phyloP scores from a whole-genome alignment of 2,888 invertebrate genomes.

The Lasioglossum marginatum region DNA sequence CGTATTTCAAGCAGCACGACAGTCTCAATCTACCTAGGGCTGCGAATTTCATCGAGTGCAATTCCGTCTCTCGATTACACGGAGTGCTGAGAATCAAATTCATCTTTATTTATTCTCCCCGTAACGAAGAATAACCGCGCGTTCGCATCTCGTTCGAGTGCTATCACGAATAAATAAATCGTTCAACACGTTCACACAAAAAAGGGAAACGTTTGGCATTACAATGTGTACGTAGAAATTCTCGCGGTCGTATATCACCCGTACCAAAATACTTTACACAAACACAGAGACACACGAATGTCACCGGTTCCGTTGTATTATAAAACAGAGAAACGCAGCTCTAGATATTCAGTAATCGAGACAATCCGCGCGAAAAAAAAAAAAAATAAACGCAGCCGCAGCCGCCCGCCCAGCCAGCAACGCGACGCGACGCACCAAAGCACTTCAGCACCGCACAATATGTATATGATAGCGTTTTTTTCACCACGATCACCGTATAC shows the following conservation, averaged over 20 bases:
- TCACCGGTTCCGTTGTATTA: background rate
- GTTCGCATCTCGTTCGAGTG: background rate
- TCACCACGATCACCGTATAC: slow-evolving; percentile 59
- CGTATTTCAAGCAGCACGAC: slow-evolving; percentile 56
- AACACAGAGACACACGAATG: background rate
- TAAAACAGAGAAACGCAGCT: slow-evolving; percentile 40
- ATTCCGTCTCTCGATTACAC: background rate
- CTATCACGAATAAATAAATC: background rate
- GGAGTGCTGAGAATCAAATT: background rate
- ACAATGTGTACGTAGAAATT: background rate
- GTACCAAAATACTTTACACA: background rate
- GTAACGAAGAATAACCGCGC: background rate
- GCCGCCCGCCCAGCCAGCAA: slow-evolving; percentile 68
- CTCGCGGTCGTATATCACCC: background rate
- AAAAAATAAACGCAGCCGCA: slow-evolving; percentile 34
- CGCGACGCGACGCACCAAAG: slow-evolving; percentile 71
- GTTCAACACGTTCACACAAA: background rate
- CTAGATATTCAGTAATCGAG: slow-evolving; percentile 52
- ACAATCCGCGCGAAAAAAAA: slow-evolving; percentile 44
- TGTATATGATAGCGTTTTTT: slow-evolving; percentile 48
- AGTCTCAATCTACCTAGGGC: slow-evolving; percentile 52
- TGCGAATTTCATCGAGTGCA: slow-evolving; percentile 37
- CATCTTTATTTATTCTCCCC: background rate
- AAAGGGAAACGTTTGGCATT: background rate
- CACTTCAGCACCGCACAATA: slow-evolving; percentile 73